Percentiles rank a stretch among this genome's conserved stretches.
Conservation (phyloP, 2,888 invertebrate genomes). For the Drosophila antonietae region DNA sequence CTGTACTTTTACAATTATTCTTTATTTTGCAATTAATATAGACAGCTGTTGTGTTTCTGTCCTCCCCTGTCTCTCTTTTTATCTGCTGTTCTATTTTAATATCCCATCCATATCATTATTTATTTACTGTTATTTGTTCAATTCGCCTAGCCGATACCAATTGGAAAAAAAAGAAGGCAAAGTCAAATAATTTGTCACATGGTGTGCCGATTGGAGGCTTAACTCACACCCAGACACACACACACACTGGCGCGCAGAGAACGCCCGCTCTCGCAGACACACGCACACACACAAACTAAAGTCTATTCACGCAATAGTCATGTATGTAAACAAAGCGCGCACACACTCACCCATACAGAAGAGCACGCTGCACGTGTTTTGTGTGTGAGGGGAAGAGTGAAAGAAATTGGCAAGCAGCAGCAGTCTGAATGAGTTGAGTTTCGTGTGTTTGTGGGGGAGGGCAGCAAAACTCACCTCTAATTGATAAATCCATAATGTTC, state of each 20-base stretch:
- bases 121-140: conserved; percentile 58
- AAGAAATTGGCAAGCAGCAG: conserved; percentile 32
- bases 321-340: conserved; percentile 64
- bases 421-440: conserved; percentile 43
- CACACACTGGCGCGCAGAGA: conserved; percentile 4
- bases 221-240: conserved; percentile 33
- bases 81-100: conserved; percentile 35
- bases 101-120: conserved; percentile 40
- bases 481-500: conserved; percentile 81
- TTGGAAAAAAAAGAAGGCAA: conserved; percentile 53
- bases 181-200: conserved; percentile 76
- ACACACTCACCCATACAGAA: conserved; percentile 22
- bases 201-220: conserved; percentile 48
- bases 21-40: conserved; percentile 18
- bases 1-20: conserved; percentile 8
- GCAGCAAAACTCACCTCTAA: conserved; percentile 72
- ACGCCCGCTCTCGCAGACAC: conserved; percentile 13
- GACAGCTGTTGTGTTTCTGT: conserved; percentile 8
- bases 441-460: conserved; percentile 1
- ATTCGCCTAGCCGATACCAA: conserved; percentile 50
- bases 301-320: conserved; percentile 7
- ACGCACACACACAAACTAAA: conserved; percentile 14
- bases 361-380: conserved; percentile 47
- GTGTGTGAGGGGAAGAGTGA: conserved; percentile 8
- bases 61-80: neutral